Conservation (phyloP, 2,888 invertebrate species). For the Pristionchus arcanus region DNA sequence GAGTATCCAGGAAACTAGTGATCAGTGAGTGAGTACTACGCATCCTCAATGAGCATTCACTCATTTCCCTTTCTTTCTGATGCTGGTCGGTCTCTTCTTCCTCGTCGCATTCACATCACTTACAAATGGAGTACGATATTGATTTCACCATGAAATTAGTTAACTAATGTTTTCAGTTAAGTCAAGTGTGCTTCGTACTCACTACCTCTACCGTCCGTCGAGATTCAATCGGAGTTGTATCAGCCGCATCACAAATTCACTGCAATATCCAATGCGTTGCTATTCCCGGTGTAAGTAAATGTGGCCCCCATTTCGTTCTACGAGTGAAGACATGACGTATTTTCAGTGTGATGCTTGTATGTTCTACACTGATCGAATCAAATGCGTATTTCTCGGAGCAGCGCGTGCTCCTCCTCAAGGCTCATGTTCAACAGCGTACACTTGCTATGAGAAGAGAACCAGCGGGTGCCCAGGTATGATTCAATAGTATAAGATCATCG, state of each 20-base stretch:
- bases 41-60: too few relatives aligned
- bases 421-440: not conserved
- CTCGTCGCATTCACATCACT: too few relatives aligned
- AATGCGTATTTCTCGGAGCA: not conserved
- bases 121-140: too few relatives aligned
- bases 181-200: too few relatives aligned
- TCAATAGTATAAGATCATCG: not conserved
- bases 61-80: too few relatives aligned
- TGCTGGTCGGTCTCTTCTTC: too few relatives aligned
- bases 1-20: too few relatives aligned
- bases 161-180: too few relatives aligned
- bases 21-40: too few relatives aligned
- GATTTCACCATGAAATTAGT: too few relatives aligned
- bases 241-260: not conserved
- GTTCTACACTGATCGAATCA: not conserved
- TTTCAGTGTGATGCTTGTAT: not conserved
- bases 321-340: not conserved
- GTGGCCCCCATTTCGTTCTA: not conserved
- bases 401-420: not conserved
- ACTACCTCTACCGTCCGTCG: not conserved
- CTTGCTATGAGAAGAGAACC: not conserved
- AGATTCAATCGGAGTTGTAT: not conserved
- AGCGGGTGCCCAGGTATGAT: not conserved
- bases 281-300: not conserved
- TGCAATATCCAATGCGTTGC: not conserved